Percentiles rank a stretch among this genome's conserved stretches.
phyloP scores from a whole-genome alignment of 2,113 vertebrate genomes.

The Hiodon alosoides region DNA sequence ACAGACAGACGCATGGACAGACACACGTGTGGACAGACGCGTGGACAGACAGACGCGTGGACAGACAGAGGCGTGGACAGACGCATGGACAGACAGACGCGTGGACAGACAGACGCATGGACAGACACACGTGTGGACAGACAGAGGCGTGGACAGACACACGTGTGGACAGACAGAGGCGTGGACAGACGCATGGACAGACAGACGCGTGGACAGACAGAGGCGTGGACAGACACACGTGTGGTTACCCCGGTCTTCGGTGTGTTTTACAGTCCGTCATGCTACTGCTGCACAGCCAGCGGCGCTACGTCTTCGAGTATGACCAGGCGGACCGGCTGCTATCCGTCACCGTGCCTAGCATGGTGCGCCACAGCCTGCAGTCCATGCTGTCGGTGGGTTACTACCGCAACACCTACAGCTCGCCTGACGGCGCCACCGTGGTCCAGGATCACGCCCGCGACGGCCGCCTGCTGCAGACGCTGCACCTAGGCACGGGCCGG shows the following conservation, averaged over 20 bases:
- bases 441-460: slow-evolving; percentile 82
- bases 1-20: too few species aligned
- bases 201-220: neutral
- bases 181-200: too few species aligned
- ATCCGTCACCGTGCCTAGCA: slow-evolving; percentile 93
- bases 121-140: too few species aligned
- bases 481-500: slow-evolving; percentile 84
- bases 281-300: slow-evolving; percentile 91
- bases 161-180: too few species aligned
- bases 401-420: slow-evolving; percentile 89
- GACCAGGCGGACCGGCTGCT: slow-evolving; percentile 84
- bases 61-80: too few species aligned
- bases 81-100: too few species aligned
- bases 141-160: too few species aligned
- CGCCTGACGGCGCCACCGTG: slow-evolving; percentile 80
- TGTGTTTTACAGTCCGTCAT: slow-evolving; percentile 78
- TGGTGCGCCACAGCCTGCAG: slow-evolving; percentile 89
- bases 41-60: too few species aligned
- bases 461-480: slow-evolving; percentile 76
- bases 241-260: neutral
- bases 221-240: neutral
- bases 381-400: slow-evolving; percentile 90
- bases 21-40: too few species aligned
- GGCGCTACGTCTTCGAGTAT: slow-evolving; percentile 92
- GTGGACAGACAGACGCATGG: too few species aligned